These are phyloP conservation scores for Acanthococcus lagerstroemiae DNA, from an alignment of 2,888 invertebrate genomes.

Conservation along the genomic window DNA sequence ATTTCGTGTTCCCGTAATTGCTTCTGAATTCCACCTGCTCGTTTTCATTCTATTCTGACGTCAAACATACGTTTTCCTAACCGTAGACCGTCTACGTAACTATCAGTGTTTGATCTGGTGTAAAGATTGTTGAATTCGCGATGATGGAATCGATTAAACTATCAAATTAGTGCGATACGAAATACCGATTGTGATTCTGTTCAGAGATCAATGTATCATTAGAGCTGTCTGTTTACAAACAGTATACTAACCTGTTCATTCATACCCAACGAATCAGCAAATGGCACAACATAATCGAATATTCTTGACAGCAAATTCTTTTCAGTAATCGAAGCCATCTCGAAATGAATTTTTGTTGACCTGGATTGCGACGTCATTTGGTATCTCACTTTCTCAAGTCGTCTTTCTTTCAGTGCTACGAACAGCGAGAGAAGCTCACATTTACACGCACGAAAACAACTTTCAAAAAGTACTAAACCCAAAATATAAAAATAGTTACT, in stretches of 20 bases:
- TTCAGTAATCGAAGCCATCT: constrained; percentile 78
- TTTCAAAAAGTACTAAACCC: constrained; percentile 10
- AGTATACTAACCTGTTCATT: constrained; percentile 56
- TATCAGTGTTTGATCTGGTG: no score
- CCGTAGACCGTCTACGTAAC: no score
- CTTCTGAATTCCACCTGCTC: no score
- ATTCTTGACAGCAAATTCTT: constrained; percentile 56
- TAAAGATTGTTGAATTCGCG: no score
- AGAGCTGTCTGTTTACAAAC: no score
- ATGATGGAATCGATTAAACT: no score
- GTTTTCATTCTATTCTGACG: no score
- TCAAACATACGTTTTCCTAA: no score
- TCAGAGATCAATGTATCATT: no score
- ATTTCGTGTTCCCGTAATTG: no score
- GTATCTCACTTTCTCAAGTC: constrained; percentile 45
- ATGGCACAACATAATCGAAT: constrained; percentile 57
- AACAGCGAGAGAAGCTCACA: neutral
- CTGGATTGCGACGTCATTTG: constrained; percentile 54
- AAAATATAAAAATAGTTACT: constrained; percentile 42
- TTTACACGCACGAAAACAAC: neutral
- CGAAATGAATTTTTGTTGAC: constrained; percentile 64
- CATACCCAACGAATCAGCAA: constrained; percentile 74
- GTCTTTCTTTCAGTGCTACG: neutral
- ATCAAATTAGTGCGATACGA: no score
- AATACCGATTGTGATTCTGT: no score